phyloP scores from a whole-genome alignment of 2,113 vertebrate genomes.

The Balaeniceps rex region DNA sequence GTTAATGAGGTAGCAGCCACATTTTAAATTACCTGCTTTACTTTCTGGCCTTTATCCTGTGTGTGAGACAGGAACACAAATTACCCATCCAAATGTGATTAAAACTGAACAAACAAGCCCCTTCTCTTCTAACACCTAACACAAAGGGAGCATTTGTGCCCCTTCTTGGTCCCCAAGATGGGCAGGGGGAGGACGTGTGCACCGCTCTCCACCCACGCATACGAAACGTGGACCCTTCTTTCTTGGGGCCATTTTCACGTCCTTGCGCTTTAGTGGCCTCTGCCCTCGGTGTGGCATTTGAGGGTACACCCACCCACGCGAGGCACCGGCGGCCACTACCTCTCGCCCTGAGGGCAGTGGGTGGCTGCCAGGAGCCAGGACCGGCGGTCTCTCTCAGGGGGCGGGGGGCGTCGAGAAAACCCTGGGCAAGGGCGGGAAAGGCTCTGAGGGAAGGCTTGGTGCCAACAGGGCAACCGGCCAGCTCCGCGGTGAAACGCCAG shows the following conservation, averaged over 20 bases:
- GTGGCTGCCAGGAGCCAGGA: neutral
- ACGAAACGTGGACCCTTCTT: fast-evolving
- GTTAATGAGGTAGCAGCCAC: neutral
- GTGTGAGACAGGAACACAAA: neutral
- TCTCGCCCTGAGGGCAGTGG: neutral
- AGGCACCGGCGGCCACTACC: neutral
- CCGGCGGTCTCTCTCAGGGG: no score
- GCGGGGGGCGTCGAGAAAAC: neutral
- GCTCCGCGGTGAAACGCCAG: neutral
- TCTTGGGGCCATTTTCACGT: neutral
- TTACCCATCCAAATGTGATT: neutral
- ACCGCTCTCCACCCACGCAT: neutral
- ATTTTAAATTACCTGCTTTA: neutral
- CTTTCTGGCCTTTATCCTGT: neutral
- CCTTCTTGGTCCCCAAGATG: fast-evolving
- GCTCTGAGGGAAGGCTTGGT: no score
- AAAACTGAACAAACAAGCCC: neutral
- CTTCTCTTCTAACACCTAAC: neutral
- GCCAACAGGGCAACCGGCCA: no score
- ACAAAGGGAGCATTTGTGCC: fast-evolving
- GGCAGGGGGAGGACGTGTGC: fast-evolving
- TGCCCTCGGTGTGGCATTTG: neutral
- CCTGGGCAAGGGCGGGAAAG: neutral
- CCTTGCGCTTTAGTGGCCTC: fast-evolving
- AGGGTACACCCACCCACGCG: neutral